These are phyloP conservation scores for Hypsibius dujardini DNA, from an alignment of 1,140 invertebrate genomes.

Conservation along the genomic window DNA sequence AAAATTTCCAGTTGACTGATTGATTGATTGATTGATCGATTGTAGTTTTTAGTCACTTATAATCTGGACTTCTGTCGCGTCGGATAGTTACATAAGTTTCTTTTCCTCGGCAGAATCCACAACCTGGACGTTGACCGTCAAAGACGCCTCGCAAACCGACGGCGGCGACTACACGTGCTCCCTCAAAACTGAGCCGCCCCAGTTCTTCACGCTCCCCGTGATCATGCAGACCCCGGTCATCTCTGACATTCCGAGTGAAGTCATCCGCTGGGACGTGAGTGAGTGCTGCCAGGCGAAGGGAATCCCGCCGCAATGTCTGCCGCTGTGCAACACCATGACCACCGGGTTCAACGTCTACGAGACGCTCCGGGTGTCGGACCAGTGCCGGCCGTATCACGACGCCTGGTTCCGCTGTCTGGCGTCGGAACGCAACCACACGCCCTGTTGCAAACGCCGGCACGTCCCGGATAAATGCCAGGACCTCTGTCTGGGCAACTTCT, in stretches of 20 bases:
- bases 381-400: background rate
- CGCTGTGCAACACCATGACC: conserved; percentile 13
- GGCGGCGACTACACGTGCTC: conserved; percentile 14
- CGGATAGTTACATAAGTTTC: no score
- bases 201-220: background rate
- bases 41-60: no score
- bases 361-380: background rate
- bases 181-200: conserved; percentile 10
- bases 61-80: no score
- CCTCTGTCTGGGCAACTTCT: conserved; percentile 15
- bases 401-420: conserved; percentile 12
- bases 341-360: background rate
- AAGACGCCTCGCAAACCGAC: conserved; percentile 1
- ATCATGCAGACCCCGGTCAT: background rate
- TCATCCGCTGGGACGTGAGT: conserved; percentile 10
- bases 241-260: background rate
- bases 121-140: conserved; percentile 13
- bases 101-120: background rate
- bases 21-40: no score
- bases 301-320: background rate
- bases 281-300: background rate
- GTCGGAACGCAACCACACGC: conserved; percentile 13
- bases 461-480: conserved; percentile 12
- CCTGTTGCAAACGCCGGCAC: conserved; percentile 5
- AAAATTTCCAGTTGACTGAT: no score